phyloP scores from a whole-genome alignment of 1,140 invertebrate species.

The Aethina tumida region DNA sequence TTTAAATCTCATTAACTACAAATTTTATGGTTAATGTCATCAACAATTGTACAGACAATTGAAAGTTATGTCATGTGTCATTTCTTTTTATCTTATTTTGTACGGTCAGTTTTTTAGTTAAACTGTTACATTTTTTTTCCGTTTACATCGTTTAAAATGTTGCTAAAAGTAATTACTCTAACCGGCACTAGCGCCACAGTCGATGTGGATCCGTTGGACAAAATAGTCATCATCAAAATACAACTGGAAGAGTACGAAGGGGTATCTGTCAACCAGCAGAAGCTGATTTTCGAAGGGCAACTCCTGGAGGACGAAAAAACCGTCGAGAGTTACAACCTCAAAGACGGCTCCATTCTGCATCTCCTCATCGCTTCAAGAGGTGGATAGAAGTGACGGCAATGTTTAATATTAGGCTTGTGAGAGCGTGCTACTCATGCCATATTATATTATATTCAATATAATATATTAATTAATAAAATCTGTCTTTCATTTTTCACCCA shows the following conservation, averaged over 20 bases:
- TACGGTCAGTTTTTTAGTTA: not conserved
- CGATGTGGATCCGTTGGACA: constrained; percentile 28
- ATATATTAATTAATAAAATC: too few species aligned
- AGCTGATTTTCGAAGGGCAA: constrained; percentile 30
- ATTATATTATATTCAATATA: too few species aligned
- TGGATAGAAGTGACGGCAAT: constrained; percentile 17
- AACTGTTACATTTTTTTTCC: not conserved
- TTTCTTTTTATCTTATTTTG: not conserved
- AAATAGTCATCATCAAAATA: constrained; percentile 25
- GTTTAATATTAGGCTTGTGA: too few species aligned
- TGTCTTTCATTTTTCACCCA: not conserved
- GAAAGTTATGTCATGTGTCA: not conserved
- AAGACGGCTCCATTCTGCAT: constrained; percentile 26
- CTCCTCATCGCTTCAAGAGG: constrained; percentile 28
- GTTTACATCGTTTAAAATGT: constrained; percentile 21
- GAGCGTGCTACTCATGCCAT: too few species aligned
- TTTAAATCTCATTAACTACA: not conserved
- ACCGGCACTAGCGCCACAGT: constrained; percentile 27
- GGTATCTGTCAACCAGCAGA: constrained; percentile 29
- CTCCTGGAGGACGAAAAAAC: constrained; percentile 29
- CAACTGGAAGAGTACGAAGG: constrained; percentile 30
- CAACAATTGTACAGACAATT: not conserved
- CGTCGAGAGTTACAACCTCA: constrained; percentile 25
- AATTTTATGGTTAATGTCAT: not conserved
- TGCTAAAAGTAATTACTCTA: constrained; percentile 29